phyloP scores from a whole-genome alignment of 2,888 invertebrate genomes.

The Leucania comma region DNA sequence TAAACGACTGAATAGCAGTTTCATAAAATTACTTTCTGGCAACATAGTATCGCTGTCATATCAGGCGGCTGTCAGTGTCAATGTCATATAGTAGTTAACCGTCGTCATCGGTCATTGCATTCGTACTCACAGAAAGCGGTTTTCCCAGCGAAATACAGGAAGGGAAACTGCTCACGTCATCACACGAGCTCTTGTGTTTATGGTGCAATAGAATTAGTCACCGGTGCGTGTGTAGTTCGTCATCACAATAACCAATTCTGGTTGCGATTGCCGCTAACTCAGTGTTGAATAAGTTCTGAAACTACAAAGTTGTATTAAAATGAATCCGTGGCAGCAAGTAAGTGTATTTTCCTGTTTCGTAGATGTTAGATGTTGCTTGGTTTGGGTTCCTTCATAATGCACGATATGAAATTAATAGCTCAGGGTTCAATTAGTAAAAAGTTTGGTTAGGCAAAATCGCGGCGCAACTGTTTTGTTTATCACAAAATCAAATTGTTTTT shows the following conservation, averaged over 20 bases:
- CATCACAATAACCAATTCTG: conserved; percentile 37
- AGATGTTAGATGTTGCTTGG: conserved; percentile 44
- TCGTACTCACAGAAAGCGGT: conserved; percentile 45
- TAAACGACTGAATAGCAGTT: neutral
- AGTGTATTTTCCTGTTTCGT: conserved; percentile 62
- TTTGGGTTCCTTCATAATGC: conserved; percentile 37
- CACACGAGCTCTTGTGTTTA: conserved; percentile 20
- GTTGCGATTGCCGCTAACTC: conserved; percentile 18
- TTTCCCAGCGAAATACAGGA: conserved; percentile 31
- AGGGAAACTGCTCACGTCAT: conserved; percentile 49
- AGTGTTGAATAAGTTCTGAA: conserved; percentile 45
- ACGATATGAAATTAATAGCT: conserved; percentile 23
- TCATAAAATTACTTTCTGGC: conserved; percentile 3
- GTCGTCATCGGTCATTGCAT: conserved; percentile 27
- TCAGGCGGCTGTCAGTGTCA: conserved; percentile 9
- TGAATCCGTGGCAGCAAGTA: conserved; percentile 87
- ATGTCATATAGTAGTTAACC: conserved; percentile 22
- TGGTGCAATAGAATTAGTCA: conserved; percentile 58
- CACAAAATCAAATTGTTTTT: conserved; percentile 69
- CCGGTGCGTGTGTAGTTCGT: conserved; percentile 37
- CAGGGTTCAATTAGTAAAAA: conserved; percentile 7
- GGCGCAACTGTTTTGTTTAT: conserved; percentile 80
- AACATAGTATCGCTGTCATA: conserved; percentile 8
- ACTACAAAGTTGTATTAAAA: conserved; percentile 63
- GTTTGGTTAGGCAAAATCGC: conserved; percentile 29